A percentile compares a stretch with the other conserved stretches of the same genome.
Conservation (phyloP, 2,797 vertebrate genomes). For the Hoplostethus atlanticus region DNA sequence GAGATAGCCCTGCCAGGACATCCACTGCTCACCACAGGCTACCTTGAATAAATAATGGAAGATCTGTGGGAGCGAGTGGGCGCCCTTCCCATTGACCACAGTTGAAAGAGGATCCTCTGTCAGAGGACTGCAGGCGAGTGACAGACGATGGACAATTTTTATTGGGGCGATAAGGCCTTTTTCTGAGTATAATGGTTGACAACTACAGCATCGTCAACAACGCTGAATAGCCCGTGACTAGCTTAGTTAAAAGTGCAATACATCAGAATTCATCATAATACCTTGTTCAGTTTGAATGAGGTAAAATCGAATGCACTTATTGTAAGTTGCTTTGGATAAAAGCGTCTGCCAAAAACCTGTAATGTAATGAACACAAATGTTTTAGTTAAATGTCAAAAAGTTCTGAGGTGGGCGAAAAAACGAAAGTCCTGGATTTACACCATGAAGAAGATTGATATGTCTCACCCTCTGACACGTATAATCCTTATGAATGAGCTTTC, state of each 20-base stretch:
- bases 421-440: not conserved
- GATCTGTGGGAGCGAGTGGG: conserved; percentile 26
- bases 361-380: not conserved
- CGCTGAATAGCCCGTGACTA: not conserved
- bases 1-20: conserved; percentile 50
- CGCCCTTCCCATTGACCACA: conserved; percentile 37
- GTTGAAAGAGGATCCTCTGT: conserved; percentile 43
- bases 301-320: too few species aligned
- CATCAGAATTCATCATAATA: not conserved
- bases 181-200: conserved; percentile 9
- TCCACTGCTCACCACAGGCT: conserved; percentile 52
- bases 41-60: conserved; percentile 69
- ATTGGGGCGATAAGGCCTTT: conserved; percentile 23
- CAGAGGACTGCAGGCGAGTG: conserved; percentile 16
- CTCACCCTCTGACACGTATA: not conserved
- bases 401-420: not conserved
- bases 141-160: conserved; percentile 51
- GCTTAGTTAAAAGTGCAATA: not conserved
- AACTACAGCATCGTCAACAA: conserved; percentile 1
- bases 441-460: not conserved
- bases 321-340: too few species aligned
- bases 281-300: not conserved
- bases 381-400: not conserved
- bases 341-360: too few species aligned
- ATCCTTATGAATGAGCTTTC: too few species aligned